phyloP scores from a whole-genome alignment of 2,888 invertebrate species.

The Dynastes maya region DNA sequence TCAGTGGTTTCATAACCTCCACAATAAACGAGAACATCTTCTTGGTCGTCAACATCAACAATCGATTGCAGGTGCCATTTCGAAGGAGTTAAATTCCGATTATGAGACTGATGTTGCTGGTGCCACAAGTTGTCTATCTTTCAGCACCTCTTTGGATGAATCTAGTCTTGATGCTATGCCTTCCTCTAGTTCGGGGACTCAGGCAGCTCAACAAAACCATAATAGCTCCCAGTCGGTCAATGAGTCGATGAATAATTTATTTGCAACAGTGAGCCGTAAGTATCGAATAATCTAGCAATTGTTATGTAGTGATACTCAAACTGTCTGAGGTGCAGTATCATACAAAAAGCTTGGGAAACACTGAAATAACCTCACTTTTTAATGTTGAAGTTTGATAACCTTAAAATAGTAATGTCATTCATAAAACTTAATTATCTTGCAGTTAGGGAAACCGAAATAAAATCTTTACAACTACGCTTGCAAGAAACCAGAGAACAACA shows the following conservation, averaged over 20 bases:
- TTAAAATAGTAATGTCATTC: no score
- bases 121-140: constrained; percentile 56
- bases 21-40: constrained; percentile 75
- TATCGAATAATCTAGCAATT: constrained; percentile 23
- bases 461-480: constrained; percentile 63
- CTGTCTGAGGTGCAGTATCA: no score
- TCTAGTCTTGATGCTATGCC: constrained; percentile 68
- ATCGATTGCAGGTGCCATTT: constrained; percentile 68
- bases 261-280: constrained; percentile 66
- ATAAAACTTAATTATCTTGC: constrained; percentile 52
- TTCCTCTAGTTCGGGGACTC: constrained; percentile 39
- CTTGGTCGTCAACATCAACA: constrained; percentile 74
- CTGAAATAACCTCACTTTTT: no score
- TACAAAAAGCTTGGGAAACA: no score
- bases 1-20: constrained; percentile 74
- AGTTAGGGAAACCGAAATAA: constrained; percentile 69
- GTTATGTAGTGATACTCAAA: no score
- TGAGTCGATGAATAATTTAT: constrained; percentile 66
- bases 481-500: constrained; percentile 64
- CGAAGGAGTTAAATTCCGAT: constrained; percentile 65
- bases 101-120: constrained; percentile 56
- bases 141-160: constrained; percentile 68
- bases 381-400: no score
- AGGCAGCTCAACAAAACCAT: constrained; percentile 49
- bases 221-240: constrained; percentile 60